Conservation (phyloP, 2,113 vertebrate genomes). For the Atractosteus spatula region DNA sequence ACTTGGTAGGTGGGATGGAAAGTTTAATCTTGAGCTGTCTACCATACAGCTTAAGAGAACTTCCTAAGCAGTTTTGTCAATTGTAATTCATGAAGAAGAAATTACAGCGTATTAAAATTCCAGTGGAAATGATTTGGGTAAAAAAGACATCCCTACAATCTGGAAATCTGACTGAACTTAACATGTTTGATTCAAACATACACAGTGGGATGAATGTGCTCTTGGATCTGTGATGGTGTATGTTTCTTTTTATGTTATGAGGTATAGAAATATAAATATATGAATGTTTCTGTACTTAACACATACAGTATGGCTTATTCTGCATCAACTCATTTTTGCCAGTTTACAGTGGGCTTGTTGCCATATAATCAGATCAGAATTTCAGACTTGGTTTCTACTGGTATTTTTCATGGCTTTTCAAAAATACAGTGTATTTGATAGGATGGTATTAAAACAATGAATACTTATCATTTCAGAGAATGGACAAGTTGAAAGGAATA, state of each 20-base stretch:
- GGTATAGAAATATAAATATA: slow-evolving; percentile 14
- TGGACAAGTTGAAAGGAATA: slow-evolving; percentile 20
- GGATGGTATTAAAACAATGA: too few species aligned
- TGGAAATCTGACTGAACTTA: neutral
- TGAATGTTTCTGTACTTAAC: slow-evolving; percentile 28
- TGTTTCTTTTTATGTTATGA: neutral
- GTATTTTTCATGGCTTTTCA: slow-evolving; percentile 17
- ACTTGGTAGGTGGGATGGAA: slow-evolving; percentile 67
- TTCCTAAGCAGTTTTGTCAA: slow-evolving; percentile 30
- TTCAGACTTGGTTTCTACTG: slow-evolving; percentile 50
- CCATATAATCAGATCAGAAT: slow-evolving; percentile 54
- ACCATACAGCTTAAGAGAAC: slow-evolving; percentile 36
- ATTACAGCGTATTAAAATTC: slow-evolving; percentile 34
- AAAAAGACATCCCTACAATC: slow-evolving; percentile 2
- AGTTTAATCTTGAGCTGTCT: slow-evolving; percentile 47
- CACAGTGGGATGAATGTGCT: neutral
- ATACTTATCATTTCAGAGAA: too few species aligned
- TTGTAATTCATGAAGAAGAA: slow-evolving; percentile 51
- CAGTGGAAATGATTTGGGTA: slow-evolving; percentile 15
- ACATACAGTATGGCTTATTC: slow-evolving; percentile 45
- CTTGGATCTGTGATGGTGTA: neutral
- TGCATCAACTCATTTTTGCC: slow-evolving; percentile 60
- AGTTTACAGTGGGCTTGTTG: slow-evolving; percentile 36
- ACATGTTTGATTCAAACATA: neutral
- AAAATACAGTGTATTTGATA: too few species aligned